Conservation (phyloP, 2,113 vertebrate species). For the Nothobranchius furzeri region DNA sequence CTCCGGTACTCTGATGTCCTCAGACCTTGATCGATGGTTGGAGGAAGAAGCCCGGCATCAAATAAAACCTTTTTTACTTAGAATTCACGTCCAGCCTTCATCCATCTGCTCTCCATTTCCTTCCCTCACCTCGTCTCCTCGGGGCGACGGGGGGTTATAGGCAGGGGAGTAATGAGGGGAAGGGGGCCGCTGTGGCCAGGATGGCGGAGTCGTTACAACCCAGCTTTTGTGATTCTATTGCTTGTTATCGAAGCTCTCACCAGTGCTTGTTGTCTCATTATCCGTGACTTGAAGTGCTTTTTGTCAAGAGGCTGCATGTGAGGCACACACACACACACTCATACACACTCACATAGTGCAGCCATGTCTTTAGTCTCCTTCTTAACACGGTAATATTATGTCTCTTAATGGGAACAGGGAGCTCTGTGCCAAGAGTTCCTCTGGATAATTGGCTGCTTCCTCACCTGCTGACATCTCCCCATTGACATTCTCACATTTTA, state of each 20-base stretch:
- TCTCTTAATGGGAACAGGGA: slow-evolving; percentile 88
- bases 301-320: slow-evolving; percentile 65
- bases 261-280: slow-evolving; percentile 85
- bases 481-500: slow-evolving; percentile 79
- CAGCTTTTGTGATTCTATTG: slow-evolving; percentile 73
- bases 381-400: slow-evolving; percentile 91
- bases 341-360: slow-evolving; percentile 7
- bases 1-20: slow-evolving; percentile 53
- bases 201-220: slow-evolving; percentile 58
- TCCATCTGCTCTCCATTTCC: slow-evolving; percentile 56
- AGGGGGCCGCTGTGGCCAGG: slow-evolving; percentile 41
- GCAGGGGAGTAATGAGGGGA: slow-evolving; percentile 65
- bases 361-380: slow-evolving; percentile 76
- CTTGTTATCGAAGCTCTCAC: slow-evolving; percentile 76
- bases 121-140: slow-evolving; percentile 39
- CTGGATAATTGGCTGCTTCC: slow-evolving; percentile 87
- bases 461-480: slow-evolving; percentile 82
- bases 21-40: slow-evolving; percentile 55
- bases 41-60: slow-evolving; percentile 52
- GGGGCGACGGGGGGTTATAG: slow-evolving; percentile 49
- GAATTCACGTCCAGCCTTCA: slow-evolving; percentile 63
- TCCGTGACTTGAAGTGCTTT: slow-evolving; percentile 72
- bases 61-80: slow-evolving; percentile 58
- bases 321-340: slow-evolving; percentile 20
- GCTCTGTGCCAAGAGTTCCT: slow-evolving; percentile 84